phyloP scores from a whole-genome alignment of 2,113 vertebrate genomes.

The Hydrochoerus hydrochaeris region DNA sequence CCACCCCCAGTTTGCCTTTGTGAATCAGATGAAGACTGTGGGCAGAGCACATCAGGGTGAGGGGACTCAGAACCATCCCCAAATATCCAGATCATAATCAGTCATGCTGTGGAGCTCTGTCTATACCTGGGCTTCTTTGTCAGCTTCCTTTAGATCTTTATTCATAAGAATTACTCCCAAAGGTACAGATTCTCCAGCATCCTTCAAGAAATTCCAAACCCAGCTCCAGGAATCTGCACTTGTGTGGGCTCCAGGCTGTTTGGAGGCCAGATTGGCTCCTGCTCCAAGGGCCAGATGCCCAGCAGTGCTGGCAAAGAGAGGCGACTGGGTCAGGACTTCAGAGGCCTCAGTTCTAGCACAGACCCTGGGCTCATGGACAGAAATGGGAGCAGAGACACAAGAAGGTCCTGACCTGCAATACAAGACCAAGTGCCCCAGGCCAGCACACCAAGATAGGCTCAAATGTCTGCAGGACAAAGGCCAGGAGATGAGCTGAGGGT shows the following conservation, averaged over 20 bases:
- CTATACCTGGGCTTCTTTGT: not conserved
- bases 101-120: not conserved
- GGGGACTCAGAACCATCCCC: not conserved
- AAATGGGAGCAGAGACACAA: not conserved
- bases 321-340: not conserved
- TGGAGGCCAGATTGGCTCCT: not conserved
- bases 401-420: not conserved
- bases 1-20: not conserved
- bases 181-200: not conserved
- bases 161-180: not conserved
- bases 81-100: not conserved
- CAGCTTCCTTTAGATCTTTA: not conserved
- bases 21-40: not conserved
- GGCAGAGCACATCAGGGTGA: not conserved
- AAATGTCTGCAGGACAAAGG: not conserved
- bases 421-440: not conserved
- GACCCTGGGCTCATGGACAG: not conserved
- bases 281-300: not conserved
- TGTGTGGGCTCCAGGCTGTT: not conserved
- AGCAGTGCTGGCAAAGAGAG: not conserved
- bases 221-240: not conserved
- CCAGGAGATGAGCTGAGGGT: not conserved
- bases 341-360: not conserved
- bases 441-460: not conserved
- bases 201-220: not conserved